These are phyloP conservation scores for Euborellia annulipes DNA, from an alignment of 1,140 invertebrate genomes.

Conservation along the genomic window DNA sequence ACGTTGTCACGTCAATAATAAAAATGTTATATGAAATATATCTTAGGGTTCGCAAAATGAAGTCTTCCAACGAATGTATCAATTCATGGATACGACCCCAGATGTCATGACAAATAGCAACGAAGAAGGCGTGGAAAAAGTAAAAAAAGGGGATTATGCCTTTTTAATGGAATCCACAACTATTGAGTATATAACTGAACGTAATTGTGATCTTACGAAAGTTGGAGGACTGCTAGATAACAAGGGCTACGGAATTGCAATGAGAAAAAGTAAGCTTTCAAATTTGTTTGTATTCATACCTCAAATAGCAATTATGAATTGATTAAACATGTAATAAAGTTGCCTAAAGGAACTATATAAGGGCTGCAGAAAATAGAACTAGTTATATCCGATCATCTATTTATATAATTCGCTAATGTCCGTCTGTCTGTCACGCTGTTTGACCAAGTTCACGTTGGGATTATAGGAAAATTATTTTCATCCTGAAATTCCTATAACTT, in stretches of 20 bases:
- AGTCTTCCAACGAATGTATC: slow-evolving; percentile 63
- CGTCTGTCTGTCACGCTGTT: too few relatives aligned
- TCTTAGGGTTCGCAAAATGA: slow-evolving; percentile 46
- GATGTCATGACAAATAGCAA: slow-evolving; percentile 51
- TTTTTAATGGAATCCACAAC: slow-evolving; percentile 82
- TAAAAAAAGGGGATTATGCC: slow-evolving; percentile 47
- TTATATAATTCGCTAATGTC: too few relatives aligned
- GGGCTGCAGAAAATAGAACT: too few relatives aligned
- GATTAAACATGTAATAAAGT: too few relatives aligned
- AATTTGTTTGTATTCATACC: too few relatives aligned
- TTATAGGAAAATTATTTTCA: too few relatives aligned
- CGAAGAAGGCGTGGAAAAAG: slow-evolving; percentile 49
- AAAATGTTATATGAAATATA: neutral
- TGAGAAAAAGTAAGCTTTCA: slow-evolving; percentile 61
- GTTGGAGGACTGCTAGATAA: slow-evolving; percentile 65
- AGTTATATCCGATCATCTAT: too few relatives aligned
- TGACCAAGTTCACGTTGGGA: too few relatives aligned
- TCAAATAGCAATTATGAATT: too few relatives aligned
- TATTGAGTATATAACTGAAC: slow-evolving; percentile 68
- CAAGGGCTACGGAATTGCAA: slow-evolving; percentile 78
- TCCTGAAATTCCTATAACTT: too few relatives aligned
- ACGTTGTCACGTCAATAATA: too few relatives aligned
- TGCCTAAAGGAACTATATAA: too few relatives aligned
- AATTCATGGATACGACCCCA: slow-evolving; percentile 47
- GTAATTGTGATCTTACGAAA: slow-evolving; percentile 64